Percentiles rank a stretch among this genome's conserved stretches.
phyloP scores from a whole-genome alignment of 2,113 vertebrate genomes.

The Sebastes schlegelii region DNA sequence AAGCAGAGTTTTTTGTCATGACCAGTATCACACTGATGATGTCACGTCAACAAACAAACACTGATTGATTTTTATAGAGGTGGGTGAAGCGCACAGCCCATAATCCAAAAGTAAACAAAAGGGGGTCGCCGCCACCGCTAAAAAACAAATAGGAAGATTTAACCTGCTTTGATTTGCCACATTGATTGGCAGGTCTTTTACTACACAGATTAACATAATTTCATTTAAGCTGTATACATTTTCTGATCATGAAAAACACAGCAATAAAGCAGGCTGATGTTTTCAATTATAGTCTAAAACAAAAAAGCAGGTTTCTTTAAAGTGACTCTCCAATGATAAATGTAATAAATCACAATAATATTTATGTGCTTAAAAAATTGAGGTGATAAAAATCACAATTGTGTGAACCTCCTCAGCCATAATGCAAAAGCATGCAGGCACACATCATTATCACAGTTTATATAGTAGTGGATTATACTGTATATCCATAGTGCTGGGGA shows the following conservation, averaged over 20 bases:
- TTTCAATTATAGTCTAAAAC: slow-evolving; percentile 7
- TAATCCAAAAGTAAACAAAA: slow-evolving; percentile 47
- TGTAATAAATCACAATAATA: background rate
- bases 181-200: slow-evolving; percentile 42
- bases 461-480: slow-evolving; percentile 24
- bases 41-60: slow-evolving; percentile 14
- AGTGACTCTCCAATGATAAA: background rate
- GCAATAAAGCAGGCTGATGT: background rate
- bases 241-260: background rate
- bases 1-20: background rate
- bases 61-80: slow-evolving; percentile 19
- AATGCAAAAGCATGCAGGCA: slow-evolving; percentile 3
- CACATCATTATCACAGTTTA: slow-evolving; percentile 31
- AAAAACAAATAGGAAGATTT: slow-evolving; percentile 8
- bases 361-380: background rate
- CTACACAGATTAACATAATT: slow-evolving; percentile 38
- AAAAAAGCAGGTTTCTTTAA: background rate
- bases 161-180: slow-evolving; percentile 32
- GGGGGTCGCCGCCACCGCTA: background rate
- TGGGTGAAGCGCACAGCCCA: background rate
- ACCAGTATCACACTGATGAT: background rate
- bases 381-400: background rate
- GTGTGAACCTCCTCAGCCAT: background rate
- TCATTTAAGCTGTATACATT: background rate
- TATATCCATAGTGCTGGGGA: background rate